phyloP scores from a whole-genome alignment of 1,140 invertebrate species.

The Rhizoglyphus robini region DNA sequence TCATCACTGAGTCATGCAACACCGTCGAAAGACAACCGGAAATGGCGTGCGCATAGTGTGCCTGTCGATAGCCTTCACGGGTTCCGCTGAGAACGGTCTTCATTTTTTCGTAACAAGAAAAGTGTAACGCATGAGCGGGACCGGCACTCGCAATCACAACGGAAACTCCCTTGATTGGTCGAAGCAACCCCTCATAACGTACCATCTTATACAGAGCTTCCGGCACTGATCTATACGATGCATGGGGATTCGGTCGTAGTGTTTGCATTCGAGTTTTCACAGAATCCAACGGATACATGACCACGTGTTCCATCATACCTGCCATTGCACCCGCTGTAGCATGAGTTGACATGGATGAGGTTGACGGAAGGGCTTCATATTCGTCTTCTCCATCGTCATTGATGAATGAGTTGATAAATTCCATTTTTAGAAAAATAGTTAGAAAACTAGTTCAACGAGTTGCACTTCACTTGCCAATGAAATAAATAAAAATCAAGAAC shows the following conservation, averaged over 20 bases:
- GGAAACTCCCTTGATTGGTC: conserved; percentile 79
- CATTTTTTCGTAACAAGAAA: conserved; percentile 88
- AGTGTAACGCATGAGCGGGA: conserved; percentile 98
- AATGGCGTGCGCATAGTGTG: conserved; percentile 57
- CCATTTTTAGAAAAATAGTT: no score
- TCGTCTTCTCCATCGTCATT: conserved; percentile 47
- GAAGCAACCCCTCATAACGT: conserved; percentile 69
- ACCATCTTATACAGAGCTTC: conserved; percentile 76
- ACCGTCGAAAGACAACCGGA: conserved; percentile 62
- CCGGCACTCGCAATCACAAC: conserved; percentile 85
- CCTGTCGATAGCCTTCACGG: conserved; percentile 27
- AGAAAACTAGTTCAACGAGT: no score
- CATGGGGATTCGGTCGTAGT: conserved; percentile 57
- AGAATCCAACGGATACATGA: conserved; percentile 96
- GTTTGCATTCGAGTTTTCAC: conserved; percentile 98
- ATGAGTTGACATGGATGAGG: conserved; percentile 55
- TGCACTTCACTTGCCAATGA: no score
- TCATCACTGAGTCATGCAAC: conserved; percentile 94
- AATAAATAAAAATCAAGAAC: no score
- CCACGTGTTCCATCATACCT: conserved; percentile 92
- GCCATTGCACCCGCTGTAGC: conserved; percentile 93
- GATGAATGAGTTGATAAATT: background rate
- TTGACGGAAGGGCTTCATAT: conserved; percentile 78
- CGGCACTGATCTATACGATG: conserved; percentile 50
- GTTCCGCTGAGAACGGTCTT: conserved; percentile 55